Evolutionary conservation across 2,113 vertebrate species (phyloP).

Genomic region (Cinclus cinclus): DNA sequence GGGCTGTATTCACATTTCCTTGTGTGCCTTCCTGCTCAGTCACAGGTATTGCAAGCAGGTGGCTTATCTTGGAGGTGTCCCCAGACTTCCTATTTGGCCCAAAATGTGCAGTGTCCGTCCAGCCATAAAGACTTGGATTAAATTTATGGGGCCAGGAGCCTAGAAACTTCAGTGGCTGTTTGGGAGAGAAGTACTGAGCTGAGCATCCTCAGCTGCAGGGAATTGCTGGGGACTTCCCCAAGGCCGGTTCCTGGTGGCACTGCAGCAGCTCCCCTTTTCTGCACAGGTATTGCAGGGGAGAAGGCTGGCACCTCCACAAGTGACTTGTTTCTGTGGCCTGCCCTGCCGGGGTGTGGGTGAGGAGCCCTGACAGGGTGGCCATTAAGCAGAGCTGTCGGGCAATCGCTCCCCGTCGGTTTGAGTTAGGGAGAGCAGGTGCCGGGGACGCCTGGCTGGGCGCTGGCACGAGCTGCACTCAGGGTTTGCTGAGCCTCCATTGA

Average conservation of each 20-base stretch:
- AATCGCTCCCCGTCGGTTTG: slow-evolving; percentile 21
- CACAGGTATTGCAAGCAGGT: rapidly evolving
- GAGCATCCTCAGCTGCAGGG: neutral
- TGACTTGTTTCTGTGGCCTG: neutral
- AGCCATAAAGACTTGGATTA: neutral
- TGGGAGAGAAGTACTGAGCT: neutral
- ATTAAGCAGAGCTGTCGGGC: slow-evolving; percentile 20
- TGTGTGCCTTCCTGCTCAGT: neutral
- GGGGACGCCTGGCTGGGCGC: neutral
- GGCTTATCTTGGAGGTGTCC: neutral
- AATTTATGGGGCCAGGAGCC: rapidly evolving
- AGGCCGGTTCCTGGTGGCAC: rapidly evolving
- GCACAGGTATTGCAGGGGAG: rapidly evolving
- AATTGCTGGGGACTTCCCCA: rapidly evolving
- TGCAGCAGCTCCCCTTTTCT: neutral
- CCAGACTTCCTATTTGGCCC: rapidly evolving
- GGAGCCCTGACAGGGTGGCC: neutral
- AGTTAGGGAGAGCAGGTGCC: slow-evolving; percentile 10
- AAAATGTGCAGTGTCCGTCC: neutral
- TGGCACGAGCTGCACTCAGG: neutral
- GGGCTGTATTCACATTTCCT: neutral
- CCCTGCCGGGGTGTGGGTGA: neutral
- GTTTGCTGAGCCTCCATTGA: slow-evolving; percentile 1
- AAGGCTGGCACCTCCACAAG: neutral
- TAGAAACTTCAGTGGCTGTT: neutral